A percentile compares a stretch with the other conserved stretches of the same genome.
These are phyloP conservation scores for Iselma pallidipennis DNA, from an alignment of 2,888 invertebrate genomes.

Conservation along the genomic window DNA sequence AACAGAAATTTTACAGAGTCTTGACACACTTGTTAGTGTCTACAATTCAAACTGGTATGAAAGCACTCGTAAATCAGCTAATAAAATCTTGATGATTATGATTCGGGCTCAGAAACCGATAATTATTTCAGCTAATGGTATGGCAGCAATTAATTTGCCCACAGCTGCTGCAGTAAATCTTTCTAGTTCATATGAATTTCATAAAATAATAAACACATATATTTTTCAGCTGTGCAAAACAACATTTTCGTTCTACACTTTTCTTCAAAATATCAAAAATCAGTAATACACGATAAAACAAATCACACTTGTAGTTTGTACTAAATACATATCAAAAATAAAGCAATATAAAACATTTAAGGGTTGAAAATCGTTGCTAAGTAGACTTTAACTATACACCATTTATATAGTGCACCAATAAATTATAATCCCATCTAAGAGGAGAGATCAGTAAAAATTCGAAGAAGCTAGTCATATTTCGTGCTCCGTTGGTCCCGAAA, in stretches of 20 bases:
- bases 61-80: not conserved
- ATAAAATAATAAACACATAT: too few relatives aligned
- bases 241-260: too few relatives aligned
- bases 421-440: constrained; percentile 34
- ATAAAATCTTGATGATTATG: not conserved
- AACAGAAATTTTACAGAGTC: not conserved
- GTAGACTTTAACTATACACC: not conserved
- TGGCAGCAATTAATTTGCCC: not conserved
- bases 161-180: not conserved
- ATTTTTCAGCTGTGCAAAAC: too few relatives aligned
- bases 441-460: constrained; percentile 43
- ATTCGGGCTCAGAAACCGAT: not conserved
- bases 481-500: constrained; percentile 54
- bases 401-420: constrained; percentile 21
- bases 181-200: not conserved
- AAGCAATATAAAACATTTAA: too few relatives aligned
- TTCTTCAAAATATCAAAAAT: too few relatives aligned
- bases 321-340: too few relatives aligned
- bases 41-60: not conserved
- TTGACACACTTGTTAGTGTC: not conserved
- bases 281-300: too few relatives aligned
- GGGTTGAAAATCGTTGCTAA: not conserved
- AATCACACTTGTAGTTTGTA: too few relatives aligned
- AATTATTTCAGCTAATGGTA: not conserved
- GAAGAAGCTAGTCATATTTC: constrained; percentile 51